Percentiles rank a stretch among this genome's conserved stretches.
Evolutionary conservation across 1,140 invertebrate species (phyloP).

Genomic region (Eciton burchellii): DNA sequence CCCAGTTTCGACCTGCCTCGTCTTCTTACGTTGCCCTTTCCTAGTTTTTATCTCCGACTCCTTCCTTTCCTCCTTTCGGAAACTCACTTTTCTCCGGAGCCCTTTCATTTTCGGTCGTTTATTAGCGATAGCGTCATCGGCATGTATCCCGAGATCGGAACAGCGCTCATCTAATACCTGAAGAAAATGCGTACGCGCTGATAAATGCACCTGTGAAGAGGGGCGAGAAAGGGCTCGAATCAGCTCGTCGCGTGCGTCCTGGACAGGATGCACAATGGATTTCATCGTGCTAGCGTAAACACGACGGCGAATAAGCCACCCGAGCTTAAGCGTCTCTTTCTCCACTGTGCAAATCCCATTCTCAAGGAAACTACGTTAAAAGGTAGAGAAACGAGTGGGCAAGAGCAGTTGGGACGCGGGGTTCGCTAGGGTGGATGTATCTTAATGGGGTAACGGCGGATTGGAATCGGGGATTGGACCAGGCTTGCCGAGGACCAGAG

Average conservation of each 20-base stretch:
- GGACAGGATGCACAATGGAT: slow-evolving; percentile 54
- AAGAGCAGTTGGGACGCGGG: slow-evolving; percentile 34
- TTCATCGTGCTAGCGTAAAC: slow-evolving; percentile 62
- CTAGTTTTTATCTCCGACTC: neutral
- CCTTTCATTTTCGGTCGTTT: slow-evolving; percentile 26
- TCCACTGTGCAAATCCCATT: slow-evolving; percentile 62
- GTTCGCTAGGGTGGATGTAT: slow-evolving; percentile 50
- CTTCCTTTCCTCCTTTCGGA: neutral
- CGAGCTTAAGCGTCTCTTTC: slow-evolving; percentile 27
- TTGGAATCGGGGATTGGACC: slow-evolving; percentile 10
- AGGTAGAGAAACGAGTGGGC: slow-evolving; percentile 67
- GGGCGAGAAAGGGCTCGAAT: slow-evolving; percentile 27
- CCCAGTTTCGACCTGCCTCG: neutral
- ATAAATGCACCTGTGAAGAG: slow-evolving; percentile 40
- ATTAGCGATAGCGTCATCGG: neutral
- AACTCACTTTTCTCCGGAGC: slow-evolving; percentile 6
- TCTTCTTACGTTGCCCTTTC: neutral
- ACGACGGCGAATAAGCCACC: slow-evolving; percentile 65
- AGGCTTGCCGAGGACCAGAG: slow-evolving; percentile 30
- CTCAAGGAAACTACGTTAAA: slow-evolving; percentile 67
- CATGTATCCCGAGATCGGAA: slow-evolving; percentile 9
- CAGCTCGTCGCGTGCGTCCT: neutral
- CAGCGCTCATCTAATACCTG: neutral
- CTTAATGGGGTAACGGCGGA: slow-evolving; percentile 44
- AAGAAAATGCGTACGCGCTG: neutral